Conservation (phyloP, 2,797 vertebrate genomes). For the Sylvia borin region DNA sequence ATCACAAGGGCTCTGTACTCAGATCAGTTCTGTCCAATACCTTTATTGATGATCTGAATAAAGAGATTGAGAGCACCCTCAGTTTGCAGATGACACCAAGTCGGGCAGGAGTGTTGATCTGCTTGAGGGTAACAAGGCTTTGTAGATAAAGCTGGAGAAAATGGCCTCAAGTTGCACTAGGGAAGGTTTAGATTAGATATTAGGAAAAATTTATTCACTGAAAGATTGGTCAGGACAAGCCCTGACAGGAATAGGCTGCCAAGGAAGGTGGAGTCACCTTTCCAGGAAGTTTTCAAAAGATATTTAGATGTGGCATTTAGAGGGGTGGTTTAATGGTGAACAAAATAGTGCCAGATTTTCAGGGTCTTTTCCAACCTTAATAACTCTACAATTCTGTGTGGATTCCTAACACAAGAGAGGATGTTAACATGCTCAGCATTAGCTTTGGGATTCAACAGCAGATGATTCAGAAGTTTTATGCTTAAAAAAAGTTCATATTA, state of each 20-base stretch:
- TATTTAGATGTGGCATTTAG: neutral
- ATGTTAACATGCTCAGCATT: neutral
- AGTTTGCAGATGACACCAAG: neutral
- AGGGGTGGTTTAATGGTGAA: neutral
- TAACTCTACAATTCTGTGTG: neutral
- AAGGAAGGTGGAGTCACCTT: neutral
- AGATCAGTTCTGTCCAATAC: fast-evolving
- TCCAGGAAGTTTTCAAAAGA: neutral
- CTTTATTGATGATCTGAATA: neutral
- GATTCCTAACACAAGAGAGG: neutral
- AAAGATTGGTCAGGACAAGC: neutral
- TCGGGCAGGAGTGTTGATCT: neutral
- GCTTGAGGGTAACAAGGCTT: neutral
- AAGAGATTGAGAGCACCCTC: neutral
- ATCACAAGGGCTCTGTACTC: neutral
- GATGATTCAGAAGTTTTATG: neutral
- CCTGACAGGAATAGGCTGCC: neutral
- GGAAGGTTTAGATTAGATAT: neutral
- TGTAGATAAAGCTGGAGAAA: neutral
- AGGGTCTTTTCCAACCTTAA: neutral
- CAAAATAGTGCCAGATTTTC: neutral
- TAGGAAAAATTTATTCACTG: neutral
- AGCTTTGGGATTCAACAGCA: neutral
- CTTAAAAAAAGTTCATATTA: neutral
- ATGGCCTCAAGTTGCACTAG: neutral